Evolutionary conservation across 1,140 invertebrate species (phyloP), one percentile per base, ranked within the genome.

Genomic region (Solenopsis invicta): DNA sequence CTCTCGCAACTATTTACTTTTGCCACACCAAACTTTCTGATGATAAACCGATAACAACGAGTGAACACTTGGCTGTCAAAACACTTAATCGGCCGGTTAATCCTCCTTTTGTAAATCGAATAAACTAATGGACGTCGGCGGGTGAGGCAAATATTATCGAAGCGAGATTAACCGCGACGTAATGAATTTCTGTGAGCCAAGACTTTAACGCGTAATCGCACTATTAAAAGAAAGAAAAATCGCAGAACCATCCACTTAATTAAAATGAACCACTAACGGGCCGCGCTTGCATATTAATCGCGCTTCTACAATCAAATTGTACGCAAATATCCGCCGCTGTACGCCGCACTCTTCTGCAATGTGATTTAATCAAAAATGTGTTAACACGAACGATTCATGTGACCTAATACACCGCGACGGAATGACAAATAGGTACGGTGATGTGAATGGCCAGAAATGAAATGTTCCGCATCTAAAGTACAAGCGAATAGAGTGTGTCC

Each of bases 51-150:
- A 71, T 71, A 54, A 66, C 13, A 66, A 67, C 18, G 18, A 81
- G 24, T n/a, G 78, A 56, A 16, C 21, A 81, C 21, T 78, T n/a
- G 16, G 8, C 10, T 29, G 12, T 69, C 54, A 41, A 69, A 69
- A 45, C 77, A 69, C 41, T 81, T 71, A 81, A 56, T 81, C 29
- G 50, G 21, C 48, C 18, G 34, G 48, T 81, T 81, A 81, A 81
- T 71, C 24, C 37, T 41, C n/a, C 29, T 56, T 81, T 81, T 81
- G 78, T 71, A 81, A 81, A 81, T 81, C 21, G 34, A 81, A 71
- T 71, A 71, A 81, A 56, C 21, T 81, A 81, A 81, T 67, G 61
- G 1, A n/a, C 24, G 61, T 16, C 24, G 50, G 45, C 45, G 10
- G 76, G n/a, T 69, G n/a, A 13, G 16, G 21, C 67, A 71, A 81